Percentiles rank a stretch among this genome's conserved stretches.
phyloP scores from a whole-genome alignment of 2,888 invertebrate species.

The Limnephilus lunatus region DNA sequence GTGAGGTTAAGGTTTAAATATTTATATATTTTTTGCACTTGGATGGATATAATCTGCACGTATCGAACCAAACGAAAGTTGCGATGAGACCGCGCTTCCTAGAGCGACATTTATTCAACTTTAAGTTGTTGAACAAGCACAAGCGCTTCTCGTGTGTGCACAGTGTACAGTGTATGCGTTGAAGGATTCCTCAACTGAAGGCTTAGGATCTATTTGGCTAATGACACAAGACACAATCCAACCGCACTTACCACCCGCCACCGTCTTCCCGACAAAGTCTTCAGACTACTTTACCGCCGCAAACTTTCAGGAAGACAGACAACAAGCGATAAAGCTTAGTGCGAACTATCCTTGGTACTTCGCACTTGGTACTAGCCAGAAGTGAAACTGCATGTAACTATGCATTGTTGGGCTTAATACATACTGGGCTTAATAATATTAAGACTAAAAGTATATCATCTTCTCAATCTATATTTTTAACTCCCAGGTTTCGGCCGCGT shows the following conservation, averaged over 20 bases:
- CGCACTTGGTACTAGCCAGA: neutral
- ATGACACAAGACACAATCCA: slow-evolving; percentile 13
- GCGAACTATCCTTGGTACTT: neutral
- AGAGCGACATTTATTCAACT: neutral
- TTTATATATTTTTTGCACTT: neutral
- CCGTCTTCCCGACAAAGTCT: neutral
- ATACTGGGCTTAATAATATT: neutral
- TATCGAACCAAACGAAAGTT: neutral
- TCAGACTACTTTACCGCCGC: neutral
- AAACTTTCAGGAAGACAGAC: neutral
- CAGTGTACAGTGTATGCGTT: neutral
- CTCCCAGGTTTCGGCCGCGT: too few relatives aligned
- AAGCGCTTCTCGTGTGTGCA: neutral
- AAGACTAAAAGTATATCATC: neutral
- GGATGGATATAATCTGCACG: neutral
- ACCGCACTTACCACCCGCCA: neutral
- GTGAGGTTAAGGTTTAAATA: neutral
- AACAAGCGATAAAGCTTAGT: slow-evolving; percentile 23
- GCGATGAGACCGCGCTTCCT: neutral
- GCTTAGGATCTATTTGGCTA: slow-evolving; percentile 11
- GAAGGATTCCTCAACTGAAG: neutral
- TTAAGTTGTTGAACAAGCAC: neutral
- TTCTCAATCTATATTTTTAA: neutral
- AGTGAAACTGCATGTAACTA: neutral
- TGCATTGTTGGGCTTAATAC: neutral